phyloP scores from a whole-genome alignment of 2,888 invertebrate species.

The Patella depressa region DNA sequence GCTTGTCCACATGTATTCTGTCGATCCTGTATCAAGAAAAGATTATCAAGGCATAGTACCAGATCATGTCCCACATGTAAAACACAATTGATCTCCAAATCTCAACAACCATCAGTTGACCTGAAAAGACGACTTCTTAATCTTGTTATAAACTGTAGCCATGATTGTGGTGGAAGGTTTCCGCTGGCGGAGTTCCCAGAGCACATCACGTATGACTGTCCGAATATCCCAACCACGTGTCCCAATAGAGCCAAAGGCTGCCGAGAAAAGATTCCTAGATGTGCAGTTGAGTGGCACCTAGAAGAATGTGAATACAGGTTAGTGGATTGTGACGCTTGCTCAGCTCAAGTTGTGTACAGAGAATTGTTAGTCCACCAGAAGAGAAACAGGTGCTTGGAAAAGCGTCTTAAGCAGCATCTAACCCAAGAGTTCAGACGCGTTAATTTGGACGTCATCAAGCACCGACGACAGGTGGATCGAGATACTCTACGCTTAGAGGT shows the following conservation, averaged over 20 bases:
- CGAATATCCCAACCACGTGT: slow-evolving; percentile 48
- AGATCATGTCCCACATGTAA: slow-evolving; percentile 48
- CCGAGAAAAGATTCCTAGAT: slow-evolving; percentile 43
- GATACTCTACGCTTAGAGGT: slow-evolving; percentile 39
- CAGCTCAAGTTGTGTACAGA: slow-evolving; percentile 43
- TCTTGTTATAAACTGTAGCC: slow-evolving; percentile 44
- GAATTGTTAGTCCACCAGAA: slow-evolving; percentile 58
- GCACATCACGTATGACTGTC: slow-evolving; percentile 50
- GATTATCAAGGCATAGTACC: slow-evolving; percentile 32
- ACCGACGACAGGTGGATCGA: slow-evolving; percentile 41
- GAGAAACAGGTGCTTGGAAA: slow-evolving; percentile 50
- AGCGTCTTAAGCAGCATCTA: slow-evolving; percentile 54
- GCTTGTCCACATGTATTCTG: slow-evolving; percentile 56
- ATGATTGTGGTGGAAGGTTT: slow-evolving; percentile 50
- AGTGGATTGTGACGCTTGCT: slow-evolving; percentile 59
- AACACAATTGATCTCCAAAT: slow-evolving; percentile 31
- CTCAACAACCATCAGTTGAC: slow-evolving; percentile 41
- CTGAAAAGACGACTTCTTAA: slow-evolving; percentile 48
- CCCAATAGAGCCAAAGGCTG: slow-evolving; percentile 47
- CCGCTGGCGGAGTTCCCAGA: slow-evolving; percentile 50
- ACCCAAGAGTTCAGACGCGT: slow-evolving; percentile 43
- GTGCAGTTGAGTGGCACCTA: slow-evolving; percentile 45
- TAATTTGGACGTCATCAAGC: slow-evolving; percentile 42
- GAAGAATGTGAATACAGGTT: slow-evolving; percentile 51
- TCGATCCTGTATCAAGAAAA: slow-evolving; percentile 42